Percentiles rank a stretch among this genome's conserved stretches.
phyloP scores from a whole-genome alignment of 2,113 vertebrate genomes.

The Tragulus kanchil region DNA sequence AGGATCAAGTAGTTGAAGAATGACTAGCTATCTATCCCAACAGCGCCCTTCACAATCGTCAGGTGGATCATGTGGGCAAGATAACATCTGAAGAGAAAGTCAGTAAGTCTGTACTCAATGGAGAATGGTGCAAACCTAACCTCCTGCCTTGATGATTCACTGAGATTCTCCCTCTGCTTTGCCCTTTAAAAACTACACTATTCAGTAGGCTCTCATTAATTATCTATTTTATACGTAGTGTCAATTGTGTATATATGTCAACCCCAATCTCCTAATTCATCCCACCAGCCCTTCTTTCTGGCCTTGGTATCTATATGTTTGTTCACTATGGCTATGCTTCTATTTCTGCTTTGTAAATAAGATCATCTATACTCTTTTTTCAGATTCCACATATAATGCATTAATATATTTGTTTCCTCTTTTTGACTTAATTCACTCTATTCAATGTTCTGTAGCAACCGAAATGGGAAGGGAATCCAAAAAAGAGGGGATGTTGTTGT shows the following conservation, averaged over 20 bases:
- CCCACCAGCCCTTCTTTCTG: background rate
- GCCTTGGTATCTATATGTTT: background rate
- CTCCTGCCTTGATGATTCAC: background rate
- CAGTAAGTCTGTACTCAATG: background rate
- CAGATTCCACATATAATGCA: background rate
- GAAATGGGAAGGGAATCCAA: background rate
- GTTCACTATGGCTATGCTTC: background rate
- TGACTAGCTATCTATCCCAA: background rate
- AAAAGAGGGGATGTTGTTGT: background rate
- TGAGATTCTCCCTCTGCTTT: background rate
- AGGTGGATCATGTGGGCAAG: background rate
- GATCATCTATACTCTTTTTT: background rate
- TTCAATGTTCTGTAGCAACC: background rate
- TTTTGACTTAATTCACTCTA: background rate
- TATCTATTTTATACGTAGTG: background rate
- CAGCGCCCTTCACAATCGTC: background rate
- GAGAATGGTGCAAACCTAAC: background rate
- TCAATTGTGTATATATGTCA: background rate
- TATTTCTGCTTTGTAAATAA: background rate
- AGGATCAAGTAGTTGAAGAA: background rate
- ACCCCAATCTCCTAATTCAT: background rate
- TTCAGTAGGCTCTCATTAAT: fast-evolving
- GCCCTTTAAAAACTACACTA: background rate
- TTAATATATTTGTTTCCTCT: background rate
- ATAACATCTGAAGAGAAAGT: background rate